Evolutionary conservation across 2,797 vertebrate species (phyloP), one percentile per base, ranked within the genome.

Genomic region (Melanogrammus aeglefinus): DNA sequence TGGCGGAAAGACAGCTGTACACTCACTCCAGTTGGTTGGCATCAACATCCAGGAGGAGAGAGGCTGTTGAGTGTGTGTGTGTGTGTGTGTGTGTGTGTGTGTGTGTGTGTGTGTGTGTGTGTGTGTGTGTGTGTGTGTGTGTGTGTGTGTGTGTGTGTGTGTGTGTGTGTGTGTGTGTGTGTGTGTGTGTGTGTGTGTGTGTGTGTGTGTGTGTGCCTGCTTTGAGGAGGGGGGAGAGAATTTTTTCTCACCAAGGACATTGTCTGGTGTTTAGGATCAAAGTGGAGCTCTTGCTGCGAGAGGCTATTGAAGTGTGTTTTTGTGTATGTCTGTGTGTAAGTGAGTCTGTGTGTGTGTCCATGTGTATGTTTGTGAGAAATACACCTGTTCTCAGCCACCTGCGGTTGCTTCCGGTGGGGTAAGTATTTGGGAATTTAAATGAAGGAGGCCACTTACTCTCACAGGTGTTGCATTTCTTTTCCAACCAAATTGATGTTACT

Each of bases 241-340:
- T 47, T 47, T 84, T 85, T 87, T 86, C 77, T 66, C 47, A 84
- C 82, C 35, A 21, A 82, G 85, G 86, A 75, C 66, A 51, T 39
- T 31, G 80, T 83, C 76, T 89, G 84, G 86, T 85, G 79, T 83
- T 73, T 57, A 77, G 85, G 79, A 84, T 91, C 86, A 91, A 88
- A 91, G 88, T 29, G 70, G 76, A 9, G 75, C 76, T 79, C 81
- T 18, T 57, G 81, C 83, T 85, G 84, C 31, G 78, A 73, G 77
- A 81, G 14, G 47, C 75, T 76, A 75, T 80, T 79, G 81, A 38
- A 77, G 79, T 85, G 78, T 74, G 72, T 36, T 73, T 51, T 51
- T 71, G 24, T 31, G 69, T 71, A 27, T 31, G 69, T 71, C 33
- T 73, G 72, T 33, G 51, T 24, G 39, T 72, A 29, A 77, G 6